phyloP scores from a whole-genome alignment of 92 coral and sea anemone genomes.

The Siderastrea radians region DNA sequence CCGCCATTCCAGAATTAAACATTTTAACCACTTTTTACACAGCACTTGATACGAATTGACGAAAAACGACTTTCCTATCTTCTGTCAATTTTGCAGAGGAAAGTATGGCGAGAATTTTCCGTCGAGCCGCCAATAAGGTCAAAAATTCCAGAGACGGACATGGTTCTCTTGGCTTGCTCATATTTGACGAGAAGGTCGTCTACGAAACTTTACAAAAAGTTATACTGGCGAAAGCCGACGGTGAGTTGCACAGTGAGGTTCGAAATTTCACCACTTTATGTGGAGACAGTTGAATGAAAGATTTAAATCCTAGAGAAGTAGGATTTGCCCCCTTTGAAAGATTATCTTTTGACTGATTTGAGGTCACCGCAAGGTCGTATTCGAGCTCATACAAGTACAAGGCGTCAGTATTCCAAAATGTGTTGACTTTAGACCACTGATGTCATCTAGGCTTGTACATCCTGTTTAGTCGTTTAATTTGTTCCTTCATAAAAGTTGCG shows the following conservation, averaged over 20 bases:
- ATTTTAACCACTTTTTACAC: not conserved
- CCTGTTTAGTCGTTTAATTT: too few species aligned
- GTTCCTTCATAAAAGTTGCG: too few species aligned
- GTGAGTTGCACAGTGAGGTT: constrained; percentile 37
- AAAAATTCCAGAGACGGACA: constrained; percentile 83
- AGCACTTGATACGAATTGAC: not conserved
- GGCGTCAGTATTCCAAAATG: too few species aligned
- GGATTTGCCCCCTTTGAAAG: not conserved
- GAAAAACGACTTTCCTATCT: not conserved
- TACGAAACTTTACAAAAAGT: constrained; percentile 76
- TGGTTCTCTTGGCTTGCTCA: constrained; percentile 77
- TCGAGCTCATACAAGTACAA: not conserved
- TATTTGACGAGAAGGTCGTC: constrained; percentile 86
- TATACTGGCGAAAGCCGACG: constrained; percentile 62
- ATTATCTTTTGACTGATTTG: not conserved
- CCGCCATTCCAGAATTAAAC: not conserved
- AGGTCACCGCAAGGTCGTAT: not conserved
- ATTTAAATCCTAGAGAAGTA: not conserved
- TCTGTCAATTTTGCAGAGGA: not conserved
- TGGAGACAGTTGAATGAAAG: not conserved
- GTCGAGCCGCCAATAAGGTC: constrained; percentile 87
- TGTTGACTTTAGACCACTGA: too few species aligned
- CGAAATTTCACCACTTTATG: too few species aligned
- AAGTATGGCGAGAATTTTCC: constrained; percentile 77
- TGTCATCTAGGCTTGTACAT: too few species aligned